Base-by-base conservation (phyloP, 2,797 vertebrate genomes). In the Sarcophilus harrisii region DNA sequence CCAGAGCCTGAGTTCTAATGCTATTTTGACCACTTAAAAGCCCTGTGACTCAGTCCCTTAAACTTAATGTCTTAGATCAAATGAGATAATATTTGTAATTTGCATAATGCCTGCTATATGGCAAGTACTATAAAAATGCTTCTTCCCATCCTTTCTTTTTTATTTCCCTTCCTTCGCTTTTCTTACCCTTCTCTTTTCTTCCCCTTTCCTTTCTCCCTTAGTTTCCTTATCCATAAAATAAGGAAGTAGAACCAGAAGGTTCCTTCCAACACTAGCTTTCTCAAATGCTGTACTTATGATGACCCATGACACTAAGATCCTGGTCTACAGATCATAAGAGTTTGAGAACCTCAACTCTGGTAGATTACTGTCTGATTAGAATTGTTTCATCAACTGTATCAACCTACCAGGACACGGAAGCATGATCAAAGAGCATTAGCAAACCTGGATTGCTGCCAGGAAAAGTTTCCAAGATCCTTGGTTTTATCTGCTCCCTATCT, bases 381-480 rank as follows among this genome's bases (percentile, higher is more conserved):
- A 94, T 58, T 11, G 45, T 52, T 18, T 4, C 91, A 28, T 92
- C 57, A 58, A 57, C 81, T 59, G 29, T 32, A 87, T 92, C 58
- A 58, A 73, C 5, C 58, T 91, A 2, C 92, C 55, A n/a, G 89
- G 32, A 6, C 32, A 0, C 0, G 0, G 8, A 49, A 32, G 5
- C 11, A 4, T n/a, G 90, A 90, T 55, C 62, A 87, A 94, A 92
- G 92, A 95, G 96, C 6, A 5, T 93, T 93, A 96, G 92, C 95
- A 95, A 96, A 90, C 92, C 96, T 96, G 93, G 96, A 60, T 57
- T 55, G 11, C 60, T 55, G 97, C 97, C 97, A 97, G 97, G 98
- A 97, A 98, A 97, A 91, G 94, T 96, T 96, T 93, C 62, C 90
- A 58, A 11, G 4, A 94, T 30, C 14, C 92, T 90, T 96, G n/a